Percentiles rank a stretch among this genome's conserved stretches.
Conservation (phyloP, 2,888 invertebrate genomes). For the Harmothoe impar region DNA sequence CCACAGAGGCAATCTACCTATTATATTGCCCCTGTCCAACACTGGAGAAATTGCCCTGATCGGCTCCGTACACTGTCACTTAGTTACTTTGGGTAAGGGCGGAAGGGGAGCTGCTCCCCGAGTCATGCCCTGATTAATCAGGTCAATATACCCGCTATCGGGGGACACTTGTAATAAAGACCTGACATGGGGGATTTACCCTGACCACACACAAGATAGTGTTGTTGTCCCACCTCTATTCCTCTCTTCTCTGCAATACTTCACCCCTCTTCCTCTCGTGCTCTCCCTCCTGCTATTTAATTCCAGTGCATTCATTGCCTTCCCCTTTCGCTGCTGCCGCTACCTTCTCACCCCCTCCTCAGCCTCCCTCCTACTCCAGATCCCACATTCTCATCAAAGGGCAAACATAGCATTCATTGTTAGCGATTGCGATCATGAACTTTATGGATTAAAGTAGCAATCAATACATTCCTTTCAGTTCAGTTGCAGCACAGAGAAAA, state of each 20-base stretch:
- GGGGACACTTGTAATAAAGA: neutral
- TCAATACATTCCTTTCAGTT: conserved; percentile 13
- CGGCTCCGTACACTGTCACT: neutral
- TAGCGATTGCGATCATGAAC: neutral
- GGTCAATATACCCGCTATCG: neutral
- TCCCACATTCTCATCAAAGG: neutral
- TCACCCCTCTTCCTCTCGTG: no score
- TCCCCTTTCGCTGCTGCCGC: no score
- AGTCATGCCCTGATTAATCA: neutral
- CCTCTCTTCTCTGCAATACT: no score
- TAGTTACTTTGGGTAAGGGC: neutral
- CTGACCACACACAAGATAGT: no score
- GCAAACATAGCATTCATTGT: neutral
- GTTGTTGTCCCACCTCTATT: no score
- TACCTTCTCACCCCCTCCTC: neutral
- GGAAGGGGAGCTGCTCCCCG: neutral
- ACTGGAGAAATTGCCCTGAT: conserved; percentile 36
- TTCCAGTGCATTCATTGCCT: no score
- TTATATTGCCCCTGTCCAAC: neutral
- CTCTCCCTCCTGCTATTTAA: no score
- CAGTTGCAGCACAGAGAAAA: neutral
- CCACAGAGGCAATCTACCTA: conserved; percentile 15
- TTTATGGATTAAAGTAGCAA: neutral
- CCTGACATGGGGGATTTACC: neutral
- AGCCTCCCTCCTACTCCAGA: neutral